Evolutionary conservation across 1,140 invertebrate species (phyloP).

Genomic region (Caenorhabditis elegans): DNA sequence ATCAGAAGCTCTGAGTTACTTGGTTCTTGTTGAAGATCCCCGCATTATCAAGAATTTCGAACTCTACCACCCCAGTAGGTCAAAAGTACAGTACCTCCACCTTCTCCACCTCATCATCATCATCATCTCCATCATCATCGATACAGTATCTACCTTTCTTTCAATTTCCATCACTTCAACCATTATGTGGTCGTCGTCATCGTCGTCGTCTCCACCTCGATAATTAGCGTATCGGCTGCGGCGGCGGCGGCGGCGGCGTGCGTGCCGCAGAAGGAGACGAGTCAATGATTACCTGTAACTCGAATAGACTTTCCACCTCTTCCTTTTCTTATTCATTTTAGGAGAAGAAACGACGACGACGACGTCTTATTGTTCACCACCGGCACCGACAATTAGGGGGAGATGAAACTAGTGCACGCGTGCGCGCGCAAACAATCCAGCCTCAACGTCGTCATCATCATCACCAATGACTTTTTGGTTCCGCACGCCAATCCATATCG

Average conservation of each 20-base stretch:
- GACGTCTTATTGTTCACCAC: neutral
- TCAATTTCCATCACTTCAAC: neutral
- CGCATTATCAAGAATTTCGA: too few species aligned
- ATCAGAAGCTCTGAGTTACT: too few species aligned
- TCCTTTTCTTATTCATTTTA: neutral
- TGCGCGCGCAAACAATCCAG: neutral
- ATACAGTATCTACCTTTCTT: neutral
- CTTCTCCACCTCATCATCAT: neutral
- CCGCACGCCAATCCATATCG: neutral
- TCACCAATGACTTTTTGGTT: neutral
- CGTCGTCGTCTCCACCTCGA: neutral
- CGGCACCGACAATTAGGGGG: constrained; percentile 21
- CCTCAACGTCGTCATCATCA: neutral
- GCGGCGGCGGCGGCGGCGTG: too few species aligned
- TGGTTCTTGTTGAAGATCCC: too few species aligned
- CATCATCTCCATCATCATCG: neutral
- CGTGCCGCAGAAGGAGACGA: neutral
- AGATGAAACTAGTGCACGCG: constrained; percentile 22
- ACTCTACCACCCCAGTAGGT: too few species aligned
- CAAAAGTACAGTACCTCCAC: neutral
- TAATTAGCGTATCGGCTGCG: constrained; percentile 16
- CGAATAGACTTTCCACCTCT: neutral
- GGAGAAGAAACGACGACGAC: too few species aligned
- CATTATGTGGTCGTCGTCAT: neutral
- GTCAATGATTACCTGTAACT: constrained; percentile 31